Conservation (phyloP, 2,888 invertebrate genomes). For the Leucoma salicis region DNA sequence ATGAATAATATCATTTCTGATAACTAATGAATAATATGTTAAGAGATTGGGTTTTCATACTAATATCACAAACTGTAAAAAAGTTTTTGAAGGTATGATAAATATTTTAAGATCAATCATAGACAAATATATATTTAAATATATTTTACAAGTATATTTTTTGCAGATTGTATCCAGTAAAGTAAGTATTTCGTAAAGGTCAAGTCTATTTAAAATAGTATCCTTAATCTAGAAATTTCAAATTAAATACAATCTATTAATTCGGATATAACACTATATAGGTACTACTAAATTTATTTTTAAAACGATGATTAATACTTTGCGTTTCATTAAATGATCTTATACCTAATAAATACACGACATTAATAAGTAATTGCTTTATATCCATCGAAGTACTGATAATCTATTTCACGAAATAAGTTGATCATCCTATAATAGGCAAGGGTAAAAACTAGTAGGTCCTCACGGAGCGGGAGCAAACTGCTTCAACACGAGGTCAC, state of each 20-base stretch:
- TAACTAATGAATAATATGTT: too few species aligned
- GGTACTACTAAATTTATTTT: neutral
- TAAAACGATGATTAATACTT: neutral
- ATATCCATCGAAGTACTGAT: neutral
- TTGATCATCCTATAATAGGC: constrained; percentile 17
- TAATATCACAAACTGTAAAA: too few species aligned
- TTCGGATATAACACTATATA: neutral
- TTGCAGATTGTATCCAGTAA: too few species aligned
- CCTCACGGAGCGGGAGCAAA: constrained; percentile 7
- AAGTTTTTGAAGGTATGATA: too few species aligned
- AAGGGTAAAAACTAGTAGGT: constrained; percentile 18
- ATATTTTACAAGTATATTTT: too few species aligned
- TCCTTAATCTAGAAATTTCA: neutral
- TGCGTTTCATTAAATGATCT: neutral
- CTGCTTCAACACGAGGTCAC: constrained; percentile 11
- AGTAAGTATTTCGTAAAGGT: too few species aligned
- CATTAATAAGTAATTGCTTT: neutral
- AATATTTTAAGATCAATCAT: too few species aligned
- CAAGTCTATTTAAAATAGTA: neutral
- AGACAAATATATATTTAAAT: too few species aligned
- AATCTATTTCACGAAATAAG: constrained; percentile 3
- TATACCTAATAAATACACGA: neutral
- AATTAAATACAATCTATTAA: neutral
- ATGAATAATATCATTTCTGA: too few species aligned
- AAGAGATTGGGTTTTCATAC: too few species aligned